A percentile compares a stretch with the other conserved stretches of the same genome.
Evolutionary conservation across 2,113 vertebrate genomes (phyloP).

Genomic region (Zosterops pallidus): DNA sequence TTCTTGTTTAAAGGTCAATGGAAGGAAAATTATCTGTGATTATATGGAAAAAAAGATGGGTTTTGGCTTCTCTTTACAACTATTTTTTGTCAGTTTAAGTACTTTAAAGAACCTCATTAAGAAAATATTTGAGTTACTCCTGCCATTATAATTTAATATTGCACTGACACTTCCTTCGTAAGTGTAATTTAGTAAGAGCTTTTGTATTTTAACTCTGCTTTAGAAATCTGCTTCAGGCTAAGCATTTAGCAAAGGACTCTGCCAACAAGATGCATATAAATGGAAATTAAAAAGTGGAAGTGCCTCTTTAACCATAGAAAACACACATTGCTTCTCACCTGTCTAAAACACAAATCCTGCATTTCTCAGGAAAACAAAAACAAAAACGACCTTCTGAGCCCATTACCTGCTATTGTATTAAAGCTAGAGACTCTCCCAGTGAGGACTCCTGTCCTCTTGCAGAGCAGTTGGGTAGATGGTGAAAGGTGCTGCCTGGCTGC

Average conservation of each 20-base stretch:
- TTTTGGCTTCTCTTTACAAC: neutral
- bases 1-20: neutral
- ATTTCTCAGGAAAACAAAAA: neutral
- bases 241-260: neutral
- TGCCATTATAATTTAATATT: neutral
- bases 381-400: neutral
- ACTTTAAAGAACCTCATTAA: slow-evolving; percentile 1
- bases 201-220: neutral
- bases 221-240: neutral
- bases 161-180: neutral
- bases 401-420: neutral
- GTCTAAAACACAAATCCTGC: neutral
- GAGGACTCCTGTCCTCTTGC: neutral
- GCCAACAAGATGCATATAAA: neutral
- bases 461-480: too few species aligned
- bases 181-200: neutral
- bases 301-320: neutral
- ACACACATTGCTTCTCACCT: neutral
- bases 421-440: neutral
- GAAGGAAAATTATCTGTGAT: neutral
- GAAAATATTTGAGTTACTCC: neutral
- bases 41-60: neutral
- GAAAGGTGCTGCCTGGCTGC: neutral
- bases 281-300: fast-evolving
- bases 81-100: neutral